Evolutionary conservation across 2,888 invertebrate genomes (phyloP), one percentile per base, ranked within the genome.

Genomic region (Odontocolon sp.): DNA sequence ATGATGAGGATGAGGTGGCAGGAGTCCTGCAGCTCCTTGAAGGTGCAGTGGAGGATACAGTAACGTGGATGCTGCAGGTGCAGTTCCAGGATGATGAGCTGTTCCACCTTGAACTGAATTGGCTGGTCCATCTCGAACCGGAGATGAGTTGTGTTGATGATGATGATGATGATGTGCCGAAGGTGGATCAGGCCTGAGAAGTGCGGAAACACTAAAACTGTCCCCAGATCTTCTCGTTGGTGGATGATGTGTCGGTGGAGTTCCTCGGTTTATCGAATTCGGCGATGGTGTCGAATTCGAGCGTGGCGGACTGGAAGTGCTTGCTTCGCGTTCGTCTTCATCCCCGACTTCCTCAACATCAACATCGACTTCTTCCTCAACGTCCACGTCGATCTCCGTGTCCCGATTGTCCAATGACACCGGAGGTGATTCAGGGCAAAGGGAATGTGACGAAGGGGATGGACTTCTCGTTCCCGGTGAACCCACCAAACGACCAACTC

Each of bases 191-290:
- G 96, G 96, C 89, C 96, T 92, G 52, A 97, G 90, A 33, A 97
- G 91, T 0, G 96, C 96, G 79, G 95, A 96, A 40, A 97, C 96
- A 66, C 96, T 96, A 90, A 96, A 97, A 21, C 95, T 93, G 91
- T 96, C 96, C 26, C 85, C 86, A 9, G 96, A 96, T 91, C 95
- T 94, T 81, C 86, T 88, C 73, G 84, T 87, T 9, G 87, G 86
- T 9, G 87, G 87, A 74, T 84, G 85, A 33, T 82, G 83, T 2
- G 83, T 83, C 11, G 86, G 86, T 2, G 86, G 82, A n/a, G 85
- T 86, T 47, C 75, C 78, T 28, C 85, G 83, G 45, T 85, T 86
- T 56, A 87, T 77, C 21, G 86, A 85, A 16, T 78, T 80, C 2
- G 89, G 87, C 28, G 89, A 85, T 0, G 87, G 87, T 6, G 88